These are phyloP conservation scores for Pachyramphus minor DNA, from an alignment of 2,113 vertebrate species.

Conservation along the genomic window DNA sequence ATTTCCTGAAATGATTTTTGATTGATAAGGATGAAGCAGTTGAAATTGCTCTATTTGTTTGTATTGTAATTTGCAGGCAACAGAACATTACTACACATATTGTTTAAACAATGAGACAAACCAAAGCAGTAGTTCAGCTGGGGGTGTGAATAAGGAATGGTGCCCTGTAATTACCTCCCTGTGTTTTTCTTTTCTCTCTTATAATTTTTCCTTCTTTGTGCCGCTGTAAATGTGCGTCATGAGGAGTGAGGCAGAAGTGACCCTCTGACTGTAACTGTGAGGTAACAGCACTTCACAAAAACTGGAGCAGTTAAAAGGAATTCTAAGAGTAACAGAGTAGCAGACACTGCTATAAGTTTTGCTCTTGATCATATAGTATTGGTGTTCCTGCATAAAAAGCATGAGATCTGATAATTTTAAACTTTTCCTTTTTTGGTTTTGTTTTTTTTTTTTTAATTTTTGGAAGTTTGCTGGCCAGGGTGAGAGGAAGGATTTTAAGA, in stretches of 20 bases:
- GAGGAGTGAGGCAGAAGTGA: background rate
- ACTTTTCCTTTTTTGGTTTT: background rate
- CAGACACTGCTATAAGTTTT: background rate
- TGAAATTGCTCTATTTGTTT: slow-evolving; percentile 1
- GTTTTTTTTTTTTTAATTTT: background rate
- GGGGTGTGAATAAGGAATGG: background rate
- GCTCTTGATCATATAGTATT: background rate
- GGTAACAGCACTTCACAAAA: background rate
- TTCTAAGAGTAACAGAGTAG: background rate
- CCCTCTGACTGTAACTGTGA: slow-evolving; percentile 11
- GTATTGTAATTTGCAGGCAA: background rate
- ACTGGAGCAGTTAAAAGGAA: background rate
- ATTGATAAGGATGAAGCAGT: background rate
- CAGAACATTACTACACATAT: background rate
- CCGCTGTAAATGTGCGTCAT: background rate
- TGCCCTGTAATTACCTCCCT: background rate
- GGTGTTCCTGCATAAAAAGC: slow-evolving; percentile 13
- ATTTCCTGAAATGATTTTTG: slow-evolving; percentile 26
- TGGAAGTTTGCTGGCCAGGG: background rate
- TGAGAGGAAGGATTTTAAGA: background rate
- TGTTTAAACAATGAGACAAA: background rate
- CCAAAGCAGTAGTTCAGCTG: background rate
- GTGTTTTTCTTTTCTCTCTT: background rate
- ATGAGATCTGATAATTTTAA: background rate
- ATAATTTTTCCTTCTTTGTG: background rate